Percentiles rank a stretch among this genome's conserved stretches.
Evolutionary conservation across 2,113 vertebrate species (phyloP).

Genomic region (Sapayoa aenigma): DNA sequence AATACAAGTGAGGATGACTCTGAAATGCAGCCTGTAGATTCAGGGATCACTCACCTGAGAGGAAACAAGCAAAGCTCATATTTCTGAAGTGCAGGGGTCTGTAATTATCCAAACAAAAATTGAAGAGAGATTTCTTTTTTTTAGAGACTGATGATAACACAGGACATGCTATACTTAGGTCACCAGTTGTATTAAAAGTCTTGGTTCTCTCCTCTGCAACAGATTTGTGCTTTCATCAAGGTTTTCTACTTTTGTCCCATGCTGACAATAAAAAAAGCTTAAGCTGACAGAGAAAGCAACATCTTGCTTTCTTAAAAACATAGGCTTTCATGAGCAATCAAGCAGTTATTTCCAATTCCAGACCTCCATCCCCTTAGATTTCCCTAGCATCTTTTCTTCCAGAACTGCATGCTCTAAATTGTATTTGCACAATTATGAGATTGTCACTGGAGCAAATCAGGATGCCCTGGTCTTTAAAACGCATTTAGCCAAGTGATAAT

Average conservation of each 20-base stretch:
- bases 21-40: background rate
- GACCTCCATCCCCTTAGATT: background rate
- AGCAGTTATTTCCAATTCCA: background rate
- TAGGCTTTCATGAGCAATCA: background rate
- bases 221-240: background rate
- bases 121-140: background rate
- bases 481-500: constrained; percentile 23
- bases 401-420: background rate
- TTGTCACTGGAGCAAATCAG: background rate
- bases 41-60: background rate
- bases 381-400: background rate
- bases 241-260: background rate
- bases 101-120: background rate
- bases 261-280: background rate
- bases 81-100: background rate
- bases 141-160: background rate
- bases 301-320: background rate
- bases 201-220: background rate
- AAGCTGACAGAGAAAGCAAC: background rate
- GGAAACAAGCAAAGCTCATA: background rate
- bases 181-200: background rate
- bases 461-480: constrained; percentile 7
- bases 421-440: background rate
- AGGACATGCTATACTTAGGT: background rate
- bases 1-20: background rate